Evolutionary conservation across 1,140 invertebrate species (phyloP), one percentile per base, ranked within the genome.

Genomic region (Danaus plexippus): DNA sequence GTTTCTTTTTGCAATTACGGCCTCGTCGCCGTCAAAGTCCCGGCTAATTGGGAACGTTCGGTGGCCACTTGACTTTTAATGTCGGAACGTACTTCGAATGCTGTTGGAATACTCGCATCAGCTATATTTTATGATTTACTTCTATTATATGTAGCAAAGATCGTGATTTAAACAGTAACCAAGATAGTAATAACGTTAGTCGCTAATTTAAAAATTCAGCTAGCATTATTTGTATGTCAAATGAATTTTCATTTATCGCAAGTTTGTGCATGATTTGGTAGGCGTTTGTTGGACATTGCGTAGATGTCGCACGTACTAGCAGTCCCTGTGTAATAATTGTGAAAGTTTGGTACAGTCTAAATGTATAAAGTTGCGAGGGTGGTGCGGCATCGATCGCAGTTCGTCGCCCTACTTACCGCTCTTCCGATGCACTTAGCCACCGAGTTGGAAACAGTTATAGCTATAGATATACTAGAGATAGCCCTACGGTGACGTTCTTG

Each of bases 321-420:
- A 64, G 55, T 68, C 61, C 66, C 64, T 56, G 57, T 73, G 68
- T 73, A 73, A 69, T 78, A 72, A 79, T 80, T 70, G 77, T 66
- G 69, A 77, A 84, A 81, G 79, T 85, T 80, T 75, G 71, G 71
- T 72, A 70, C 70, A 71, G 71, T 81, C 75, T 75, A 77, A 82
- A 81, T 77, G 78, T 71, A 77, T 79, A 80, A 79, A 82, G 73
- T 81, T 82, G 77, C 67, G 79, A 76, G 77, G 77, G 77, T 73
- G 69, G 70, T 50, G 57, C 67, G 71, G 53, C 74, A 85, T 85
- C 81, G 81, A 85, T 85, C 81, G 78, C 73, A 83, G 81, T 83
- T 83, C 78, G 80, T 83, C 78, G 81, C 69, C 80, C 81, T 85
- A 83, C 81, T 85, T 83, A 80, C 78, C 54, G 67, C 64, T 67